Evolutionary conservation across 2,888 invertebrate species (phyloP).

Genomic region (Ernsta delagoae): DNA sequence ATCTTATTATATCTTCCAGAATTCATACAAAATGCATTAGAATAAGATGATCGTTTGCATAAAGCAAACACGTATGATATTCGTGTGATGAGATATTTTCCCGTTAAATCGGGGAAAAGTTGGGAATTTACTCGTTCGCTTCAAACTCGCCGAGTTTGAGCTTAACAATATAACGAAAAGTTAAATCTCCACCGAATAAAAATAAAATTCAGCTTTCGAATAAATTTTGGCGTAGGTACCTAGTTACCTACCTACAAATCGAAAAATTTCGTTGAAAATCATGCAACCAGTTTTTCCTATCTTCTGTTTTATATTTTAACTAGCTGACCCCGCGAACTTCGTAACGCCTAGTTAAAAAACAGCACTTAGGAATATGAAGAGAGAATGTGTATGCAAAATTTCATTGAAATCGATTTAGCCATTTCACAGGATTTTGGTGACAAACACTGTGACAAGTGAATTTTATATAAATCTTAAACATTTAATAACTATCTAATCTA

Average conservation of each 20-base stretch:
- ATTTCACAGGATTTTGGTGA: no score
- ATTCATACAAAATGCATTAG: not conserved
- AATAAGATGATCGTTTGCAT: not conserved
- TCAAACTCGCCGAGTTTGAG: not conserved
- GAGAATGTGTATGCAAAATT: no score
- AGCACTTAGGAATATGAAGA: no score
- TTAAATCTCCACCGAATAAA: not conserved
- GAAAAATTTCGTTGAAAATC: not conserved
- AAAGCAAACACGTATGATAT: not conserved
- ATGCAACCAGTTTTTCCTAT: not conserved
- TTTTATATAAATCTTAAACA: no score
- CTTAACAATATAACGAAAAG: conserved; percentile 9
- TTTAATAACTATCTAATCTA: no score
- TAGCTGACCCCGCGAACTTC: no score
- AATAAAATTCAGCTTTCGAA: conserved; percentile 2
- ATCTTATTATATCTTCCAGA: not conserved
- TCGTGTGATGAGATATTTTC: conserved; percentile 1
- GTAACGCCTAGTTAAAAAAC: no score
- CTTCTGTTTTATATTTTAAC: no score
- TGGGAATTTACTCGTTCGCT: not conserved
- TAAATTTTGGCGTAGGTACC: conserved; percentile 2
- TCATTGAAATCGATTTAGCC: no score
- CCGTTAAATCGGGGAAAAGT: not conserved
- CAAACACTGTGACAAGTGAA: no score
- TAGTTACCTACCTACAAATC: no score